Base-by-base conservation (phyloP, 2,113 vertebrate genomes). In the Acrocephalus arundinaceus region DNA sequence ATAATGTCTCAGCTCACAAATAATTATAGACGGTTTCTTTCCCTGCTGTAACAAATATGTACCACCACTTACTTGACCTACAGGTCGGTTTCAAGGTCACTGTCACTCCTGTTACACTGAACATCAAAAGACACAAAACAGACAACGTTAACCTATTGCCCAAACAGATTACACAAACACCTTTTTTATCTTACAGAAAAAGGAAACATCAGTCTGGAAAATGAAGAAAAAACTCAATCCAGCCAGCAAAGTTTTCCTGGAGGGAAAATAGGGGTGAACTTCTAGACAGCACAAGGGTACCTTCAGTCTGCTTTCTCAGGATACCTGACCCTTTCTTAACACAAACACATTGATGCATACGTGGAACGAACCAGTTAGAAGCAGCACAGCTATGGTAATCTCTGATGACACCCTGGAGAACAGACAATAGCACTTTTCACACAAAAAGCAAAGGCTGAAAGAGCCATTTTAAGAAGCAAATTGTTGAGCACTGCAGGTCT, bases 61-160 rank as follows among this genome's bases (percentile, higher is more conserved):
- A 27, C 49, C 57, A 59, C 39, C 45, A 21, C 1, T 3, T 35
- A 51, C 27, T 41, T 45, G 43, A 84, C 33, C 43, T 24, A 43
- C 25, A 85, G 15, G 24, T 20, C 35, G 61, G 10, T 25, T 82
- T 73, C 62, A 93, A 94, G 66, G 92, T 87, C 78, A 85, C 21
- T 33, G 8, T 45, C 49, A 52, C 37, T 54, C 24, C 46, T 21
- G 30, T 55, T 39, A 57, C 15, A 67, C 17, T n/a, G 7, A 76
- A 52, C 9, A 70, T 20, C n/a, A 20, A 48, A 68, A 62, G 14
- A 27, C 33, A 35, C 10, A 33, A 30, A 31, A 15, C 11, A 31
- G n/a, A 41, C 15, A 39, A 10, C 1, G 0, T 27, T 41, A 39
- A 25, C 0, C 0, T 9, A 30, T 3, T 12, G 9, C 21, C 19